Conservation (phyloP, 2,888 invertebrate species). For the Epirrita christyi region DNA sequence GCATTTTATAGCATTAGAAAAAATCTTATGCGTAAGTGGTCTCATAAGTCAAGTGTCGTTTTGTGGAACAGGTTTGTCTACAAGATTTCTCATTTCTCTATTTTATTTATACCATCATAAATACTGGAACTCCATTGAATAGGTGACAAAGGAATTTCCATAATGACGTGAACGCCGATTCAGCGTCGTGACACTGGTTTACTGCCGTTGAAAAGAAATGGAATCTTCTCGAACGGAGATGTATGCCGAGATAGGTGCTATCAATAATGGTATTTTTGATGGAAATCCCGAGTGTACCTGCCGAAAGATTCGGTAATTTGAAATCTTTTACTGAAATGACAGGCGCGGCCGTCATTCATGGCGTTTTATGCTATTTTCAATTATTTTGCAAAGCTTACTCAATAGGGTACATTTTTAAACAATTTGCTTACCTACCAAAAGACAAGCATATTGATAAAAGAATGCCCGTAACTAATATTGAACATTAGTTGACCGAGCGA, state of each 20-base stretch:
- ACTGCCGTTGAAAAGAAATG: slow-evolving; percentile 17
- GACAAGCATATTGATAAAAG: too few relatives aligned
- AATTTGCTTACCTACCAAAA: too few relatives aligned
- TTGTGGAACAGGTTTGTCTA: slow-evolving; percentile 1
- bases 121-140: slow-evolving; percentile 21
- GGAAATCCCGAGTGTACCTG: slow-evolving; percentile 14
- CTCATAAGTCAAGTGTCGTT: slow-evolving; percentile 1
- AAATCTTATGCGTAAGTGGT: too few relatives aligned
- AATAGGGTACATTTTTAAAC: too few relatives aligned
- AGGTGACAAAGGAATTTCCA: slow-evolving; percentile 27
- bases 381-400: too few relatives aligned
- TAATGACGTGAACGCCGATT: slow-evolving; percentile 18
- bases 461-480: too few relatives aligned
- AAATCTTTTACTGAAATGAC: too few relatives aligned
- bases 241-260: slow-evolving; percentile 20
- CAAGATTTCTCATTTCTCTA: slow-evolving; percentile 9
- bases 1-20: too few relatives aligned
- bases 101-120: slow-evolving; percentile 19
- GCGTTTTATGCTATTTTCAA: too few relatives aligned
- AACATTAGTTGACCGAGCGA: too few relatives aligned
- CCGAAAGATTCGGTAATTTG: not conserved
- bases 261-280: slow-evolving; percentile 28
- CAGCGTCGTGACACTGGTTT: slow-evolving; percentile 10
- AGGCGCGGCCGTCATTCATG: too few relatives aligned
- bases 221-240: slow-evolving; percentile 11